Conservation (phyloP, 2,888 invertebrate species). For the Napeogenes sylphis region DNA sequence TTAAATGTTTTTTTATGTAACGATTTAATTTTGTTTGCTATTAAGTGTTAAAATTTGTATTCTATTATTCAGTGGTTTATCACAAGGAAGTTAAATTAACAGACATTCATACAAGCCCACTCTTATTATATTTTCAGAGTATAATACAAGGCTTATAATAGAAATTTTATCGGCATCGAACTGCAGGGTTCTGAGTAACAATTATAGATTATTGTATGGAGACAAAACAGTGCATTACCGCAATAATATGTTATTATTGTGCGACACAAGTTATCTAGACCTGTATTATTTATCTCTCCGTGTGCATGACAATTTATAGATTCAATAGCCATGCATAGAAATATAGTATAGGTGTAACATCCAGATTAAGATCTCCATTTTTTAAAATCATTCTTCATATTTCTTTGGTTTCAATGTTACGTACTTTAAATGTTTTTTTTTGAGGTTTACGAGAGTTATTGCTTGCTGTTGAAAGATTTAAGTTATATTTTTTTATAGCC, state of each 20-base stretch:
- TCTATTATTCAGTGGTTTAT: background rate
- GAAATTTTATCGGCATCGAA: slow-evolving; percentile 31
- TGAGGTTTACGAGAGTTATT: too few relatives aligned
- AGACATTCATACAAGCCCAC: slow-evolving; percentile 6
- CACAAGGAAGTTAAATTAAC: background rate
- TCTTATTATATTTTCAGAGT: slow-evolving; percentile 21
- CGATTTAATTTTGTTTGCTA: too few relatives aligned
- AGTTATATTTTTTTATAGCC: too few relatives aligned
- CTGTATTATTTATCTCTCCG: slow-evolving; percentile 67
- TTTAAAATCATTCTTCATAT: too few relatives aligned
- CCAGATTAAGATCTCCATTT: slow-evolving; percentile 23
- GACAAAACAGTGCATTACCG: slow-evolving; percentile 55
- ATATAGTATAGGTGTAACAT: slow-evolving; percentile 35
- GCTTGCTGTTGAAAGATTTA: too few relatives aligned
- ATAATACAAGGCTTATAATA: slow-evolving; percentile 31
- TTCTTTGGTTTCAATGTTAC: too few relatives aligned
- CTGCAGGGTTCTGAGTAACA: slow-evolving; percentile 26
- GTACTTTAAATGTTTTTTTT: too few relatives aligned
- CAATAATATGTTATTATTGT: slow-evolving; percentile 72
- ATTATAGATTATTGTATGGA: slow-evolving; percentile 46
- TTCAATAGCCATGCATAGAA: slow-evolving; percentile 62
- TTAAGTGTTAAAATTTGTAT: too few relatives aligned
- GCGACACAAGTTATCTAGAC: slow-evolving; percentile 68
- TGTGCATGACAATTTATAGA: slow-evolving; percentile 74
- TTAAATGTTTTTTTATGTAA: too few relatives aligned